These are phyloP conservation scores for Chamaea fasciata DNA, from an alignment of 2,113 vertebrate species.

Conservation along the genomic window DNA sequence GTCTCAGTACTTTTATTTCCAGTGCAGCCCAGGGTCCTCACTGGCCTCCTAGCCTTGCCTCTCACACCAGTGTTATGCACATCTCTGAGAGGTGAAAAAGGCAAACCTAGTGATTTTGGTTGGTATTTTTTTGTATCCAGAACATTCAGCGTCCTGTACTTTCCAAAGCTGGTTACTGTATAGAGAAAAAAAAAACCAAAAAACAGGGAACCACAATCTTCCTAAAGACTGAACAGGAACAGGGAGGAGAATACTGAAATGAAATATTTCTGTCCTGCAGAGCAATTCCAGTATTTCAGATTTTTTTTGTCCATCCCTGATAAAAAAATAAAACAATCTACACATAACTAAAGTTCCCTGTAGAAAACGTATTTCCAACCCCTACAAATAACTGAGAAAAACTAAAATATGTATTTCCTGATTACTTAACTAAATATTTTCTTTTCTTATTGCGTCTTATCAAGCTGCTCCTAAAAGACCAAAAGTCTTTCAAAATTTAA, in stretches of 20 bases:
- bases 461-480: not conserved
- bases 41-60: not conserved
- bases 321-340: not conserved
- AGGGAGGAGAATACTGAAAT: not conserved
- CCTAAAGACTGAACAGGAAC: not conserved
- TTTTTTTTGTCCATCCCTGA: not conserved
- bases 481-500: not conserved
- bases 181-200: too few species aligned
- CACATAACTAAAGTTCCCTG: not conserved
- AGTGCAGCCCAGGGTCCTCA: not conserved
- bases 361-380: not conserved
- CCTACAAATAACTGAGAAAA: not conserved
- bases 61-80: rapidly evolving
- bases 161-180: not conserved
- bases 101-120: not conserved
- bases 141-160: not conserved
- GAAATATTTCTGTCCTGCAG: not conserved
- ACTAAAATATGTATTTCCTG: not conserved
- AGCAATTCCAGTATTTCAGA: not conserved
- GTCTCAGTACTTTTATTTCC: not conserved
- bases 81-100: not conserved
- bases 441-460: not conserved
- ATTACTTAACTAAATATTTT: not conserved
- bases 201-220: not conserved
- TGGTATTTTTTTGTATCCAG: not conserved